These are phyloP conservation scores for Bombycilla garrulus DNA, from an alignment of 2,113 vertebrate genomes.

Conservation along the genomic window DNA sequence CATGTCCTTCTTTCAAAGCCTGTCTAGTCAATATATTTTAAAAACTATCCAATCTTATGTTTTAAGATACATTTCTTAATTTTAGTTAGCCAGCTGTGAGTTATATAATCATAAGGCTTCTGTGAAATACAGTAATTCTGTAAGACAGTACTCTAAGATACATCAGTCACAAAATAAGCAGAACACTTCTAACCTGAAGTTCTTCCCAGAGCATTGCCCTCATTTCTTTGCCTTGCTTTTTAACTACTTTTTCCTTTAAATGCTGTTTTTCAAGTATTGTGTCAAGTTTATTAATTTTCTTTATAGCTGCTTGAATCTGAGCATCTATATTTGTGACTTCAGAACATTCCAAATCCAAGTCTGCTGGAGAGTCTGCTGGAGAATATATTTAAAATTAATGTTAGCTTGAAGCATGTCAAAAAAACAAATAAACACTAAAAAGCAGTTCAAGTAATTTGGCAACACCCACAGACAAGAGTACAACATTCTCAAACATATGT, in stretches of 20 bases:
- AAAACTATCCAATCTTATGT: background rate
- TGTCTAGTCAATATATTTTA: background rate
- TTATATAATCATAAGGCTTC: background rate
- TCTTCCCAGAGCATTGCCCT: slow-evolving; percentile 83
- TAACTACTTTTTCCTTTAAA: slow-evolving; percentile 78
- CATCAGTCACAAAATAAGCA: background rate
- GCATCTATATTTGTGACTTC: slow-evolving; percentile 61
- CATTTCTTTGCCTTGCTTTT: slow-evolving; percentile 78
- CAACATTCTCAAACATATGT: background rate
- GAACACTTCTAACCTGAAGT: slow-evolving; percentile 74
- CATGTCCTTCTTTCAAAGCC: background rate
- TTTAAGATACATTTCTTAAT: background rate
- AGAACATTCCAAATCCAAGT: slow-evolving; percentile 19
- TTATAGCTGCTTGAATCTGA: slow-evolving; percentile 75
- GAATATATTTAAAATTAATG: background rate
- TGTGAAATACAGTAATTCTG: background rate
- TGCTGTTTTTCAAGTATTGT: slow-evolving; percentile 74
- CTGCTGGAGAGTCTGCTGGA: background rate
- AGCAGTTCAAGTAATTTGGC: background rate
- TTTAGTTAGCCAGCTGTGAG: background rate
- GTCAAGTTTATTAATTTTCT: slow-evolving; percentile 85
- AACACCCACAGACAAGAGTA: background rate
- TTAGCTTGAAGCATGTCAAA: background rate
- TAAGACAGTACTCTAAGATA: background rate
- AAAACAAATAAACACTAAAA: background rate